phyloP scores from a whole-genome alignment of 2,888 invertebrate species.

The Rhagophthalmus giganteus region DNA sequence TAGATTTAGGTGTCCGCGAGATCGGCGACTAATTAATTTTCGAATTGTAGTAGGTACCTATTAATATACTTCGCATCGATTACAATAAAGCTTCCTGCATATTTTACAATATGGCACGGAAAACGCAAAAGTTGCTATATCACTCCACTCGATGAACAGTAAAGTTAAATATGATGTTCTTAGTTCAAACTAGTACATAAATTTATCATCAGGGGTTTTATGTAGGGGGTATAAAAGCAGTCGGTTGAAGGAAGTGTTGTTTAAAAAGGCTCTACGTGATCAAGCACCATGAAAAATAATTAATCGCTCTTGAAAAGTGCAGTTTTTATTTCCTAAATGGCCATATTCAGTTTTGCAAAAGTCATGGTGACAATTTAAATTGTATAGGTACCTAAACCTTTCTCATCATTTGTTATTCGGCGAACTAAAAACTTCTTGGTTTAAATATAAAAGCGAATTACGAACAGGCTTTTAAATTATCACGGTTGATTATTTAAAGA shows the following conservation, averaged over 20 bases:
- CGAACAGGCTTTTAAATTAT: no score
- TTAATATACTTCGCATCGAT: background rate
- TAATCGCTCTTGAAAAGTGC: constrained; percentile 53
- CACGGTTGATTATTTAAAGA: no score
- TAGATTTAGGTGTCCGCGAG: background rate
- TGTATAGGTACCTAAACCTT: constrained; percentile 1
- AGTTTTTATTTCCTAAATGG: constrained; percentile 44
- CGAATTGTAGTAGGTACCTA: background rate
- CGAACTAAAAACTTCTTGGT: background rate
- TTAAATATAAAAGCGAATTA: no score
- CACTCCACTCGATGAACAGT: constrained; percentile 21
- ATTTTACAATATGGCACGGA: background rate
- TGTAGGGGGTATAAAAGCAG: constrained; percentile 30
- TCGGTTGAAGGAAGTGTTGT: constrained; percentile 35
- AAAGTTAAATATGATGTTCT: constrained; percentile 30
- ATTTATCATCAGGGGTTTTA: constrained; percentile 35
- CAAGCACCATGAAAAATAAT: constrained; percentile 57
- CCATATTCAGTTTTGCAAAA: constrained; percentile 38
- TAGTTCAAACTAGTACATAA: constrained; percentile 28
- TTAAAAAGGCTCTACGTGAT: constrained; percentile 44
- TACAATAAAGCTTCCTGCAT: background rate
- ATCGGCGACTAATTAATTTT: background rate
- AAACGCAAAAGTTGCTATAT: constrained; percentile 16
- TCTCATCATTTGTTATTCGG: background rate
- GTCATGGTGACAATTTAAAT: constrained; percentile 39